Evolutionary conservation across 23 tunicate species (phyloP).

Genomic region (Phallusia fumigata): DNA sequence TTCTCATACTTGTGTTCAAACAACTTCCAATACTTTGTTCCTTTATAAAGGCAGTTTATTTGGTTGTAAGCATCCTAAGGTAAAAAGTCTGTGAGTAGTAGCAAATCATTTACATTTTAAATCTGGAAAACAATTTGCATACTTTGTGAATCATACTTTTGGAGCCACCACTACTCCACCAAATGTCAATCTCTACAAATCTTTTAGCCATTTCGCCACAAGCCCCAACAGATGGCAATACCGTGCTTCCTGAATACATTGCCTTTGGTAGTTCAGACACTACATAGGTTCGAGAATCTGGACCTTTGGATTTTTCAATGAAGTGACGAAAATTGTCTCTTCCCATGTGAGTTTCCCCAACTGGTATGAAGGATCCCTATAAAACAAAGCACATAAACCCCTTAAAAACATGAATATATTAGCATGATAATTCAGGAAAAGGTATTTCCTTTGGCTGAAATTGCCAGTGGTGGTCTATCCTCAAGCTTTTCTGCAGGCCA

Average conservation of each 20-base stretch:
- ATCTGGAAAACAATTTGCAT: not conserved
- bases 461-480: too few relatives aligned
- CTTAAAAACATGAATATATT: not conserved
- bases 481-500: too few relatives aligned
- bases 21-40: constrained; percentile 75
- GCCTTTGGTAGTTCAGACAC: constrained; percentile 48
- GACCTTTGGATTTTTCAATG: constrained; percentile 27
- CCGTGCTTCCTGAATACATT: constrained; percentile 38
- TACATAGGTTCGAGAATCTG: constrained; percentile 18
- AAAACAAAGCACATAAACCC: not conserved
- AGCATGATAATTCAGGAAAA: not conserved
- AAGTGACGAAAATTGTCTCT: constrained; percentile 48
- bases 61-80: constrained; percentile 80
- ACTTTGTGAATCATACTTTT: constrained; percentile 46
- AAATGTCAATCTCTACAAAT: constrained; percentile 45
- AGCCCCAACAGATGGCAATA: constrained; percentile 48
- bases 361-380: constrained; percentile 11
- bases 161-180: constrained; percentile 58
- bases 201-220: constrained; percentile 43
- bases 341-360: constrained; percentile 45
- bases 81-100: not conserved
- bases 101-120: too few relatives aligned
- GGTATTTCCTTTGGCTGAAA: too few relatives aligned
- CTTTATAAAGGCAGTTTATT: constrained; percentile 62
- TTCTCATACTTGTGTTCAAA: constrained; percentile 83